Percentiles rank a stretch among this genome's conserved stretches.
phyloP scores from a whole-genome alignment of 2,888 invertebrate genomes.

The Orthosia gracilis region DNA sequence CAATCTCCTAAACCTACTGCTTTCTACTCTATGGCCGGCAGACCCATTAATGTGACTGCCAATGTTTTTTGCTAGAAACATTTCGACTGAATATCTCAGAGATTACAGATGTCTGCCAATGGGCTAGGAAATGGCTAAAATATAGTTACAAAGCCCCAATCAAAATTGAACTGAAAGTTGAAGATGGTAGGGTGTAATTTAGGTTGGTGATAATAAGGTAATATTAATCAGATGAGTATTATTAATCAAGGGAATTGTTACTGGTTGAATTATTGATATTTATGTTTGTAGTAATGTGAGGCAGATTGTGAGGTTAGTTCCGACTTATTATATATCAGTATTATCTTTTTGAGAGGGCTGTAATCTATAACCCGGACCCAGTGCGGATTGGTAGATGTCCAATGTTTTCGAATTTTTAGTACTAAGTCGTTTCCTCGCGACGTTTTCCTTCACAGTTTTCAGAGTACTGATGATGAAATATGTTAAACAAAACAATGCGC shows the following conservation, averaged over 20 bases:
- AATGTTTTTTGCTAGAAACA: conserved; percentile 51
- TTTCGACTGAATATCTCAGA: conserved; percentile 54
- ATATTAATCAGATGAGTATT: conserved; percentile 42
- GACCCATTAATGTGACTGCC: conserved; percentile 64
- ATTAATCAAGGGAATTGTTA: conserved; percentile 47
- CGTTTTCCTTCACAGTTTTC: too few species aligned
- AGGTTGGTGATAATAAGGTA: conserved; percentile 22
- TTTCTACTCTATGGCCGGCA: conserved; percentile 26
- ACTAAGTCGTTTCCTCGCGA: too few species aligned
- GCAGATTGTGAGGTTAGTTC: conserved; percentile 30
- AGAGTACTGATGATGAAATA: too few species aligned
- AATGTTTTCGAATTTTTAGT: too few species aligned
- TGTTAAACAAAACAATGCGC: too few species aligned
- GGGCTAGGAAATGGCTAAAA: conserved; percentile 45
- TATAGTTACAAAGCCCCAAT: conserved; percentile 11
- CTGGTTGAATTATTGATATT: conserved; percentile 50
- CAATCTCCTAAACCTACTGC: conserved; percentile 14
- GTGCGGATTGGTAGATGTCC: too few species aligned
- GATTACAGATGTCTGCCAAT: conserved; percentile 52
- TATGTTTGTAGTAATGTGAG: conserved; percentile 33
- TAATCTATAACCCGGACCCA: too few species aligned
- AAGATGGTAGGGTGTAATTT: background rate
- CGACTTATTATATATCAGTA: conserved; percentile 18
- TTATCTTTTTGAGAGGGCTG: background rate
- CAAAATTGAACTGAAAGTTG: conserved; percentile 36